Evolutionary conservation across 2,113 vertebrate species (phyloP).

Genomic region (Xenopus borealis): DNA sequence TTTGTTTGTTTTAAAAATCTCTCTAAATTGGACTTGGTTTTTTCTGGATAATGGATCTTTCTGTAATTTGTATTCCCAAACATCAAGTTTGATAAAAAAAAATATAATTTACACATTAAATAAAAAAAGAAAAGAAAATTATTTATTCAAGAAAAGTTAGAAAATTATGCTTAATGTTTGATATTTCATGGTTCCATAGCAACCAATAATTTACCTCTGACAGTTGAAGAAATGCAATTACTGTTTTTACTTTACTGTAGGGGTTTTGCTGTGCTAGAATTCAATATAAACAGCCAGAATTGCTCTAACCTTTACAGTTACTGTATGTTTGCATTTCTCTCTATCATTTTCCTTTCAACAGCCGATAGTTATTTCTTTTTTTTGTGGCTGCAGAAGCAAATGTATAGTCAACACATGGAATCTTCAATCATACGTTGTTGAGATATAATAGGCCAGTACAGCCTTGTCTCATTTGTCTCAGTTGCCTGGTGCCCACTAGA

Average conservation of each 20-base stretch:
- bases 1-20: no score
- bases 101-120: no score
- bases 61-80: no score
- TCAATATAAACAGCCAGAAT: conserved; percentile 21
- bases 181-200: conserved; percentile 24
- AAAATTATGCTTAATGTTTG: conserved; percentile 7
- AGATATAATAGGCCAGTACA: no score
- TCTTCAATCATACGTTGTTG: no score
- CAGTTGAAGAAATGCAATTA: conserved; percentile 27
- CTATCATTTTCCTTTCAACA: conserved; percentile 1
- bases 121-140: neutral
- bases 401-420: no score
- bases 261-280: conserved; percentile 26
- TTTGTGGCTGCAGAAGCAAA: no score
- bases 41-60: no score
- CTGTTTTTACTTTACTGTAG: conserved; percentile 8
- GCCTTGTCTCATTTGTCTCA: no score
- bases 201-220: conserved; percentile 26
- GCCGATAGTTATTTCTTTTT: neutral
- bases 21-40: no score
- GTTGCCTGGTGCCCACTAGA: no score
- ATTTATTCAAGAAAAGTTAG: conserved; percentile 7
- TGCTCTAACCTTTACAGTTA: conserved; percentile 36
- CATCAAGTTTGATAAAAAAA: no score
- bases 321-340: conserved; percentile 7